phyloP scores from a whole-genome alignment of 2,888 invertebrate genomes.

The Siphonodentalium dalli region DNA sequence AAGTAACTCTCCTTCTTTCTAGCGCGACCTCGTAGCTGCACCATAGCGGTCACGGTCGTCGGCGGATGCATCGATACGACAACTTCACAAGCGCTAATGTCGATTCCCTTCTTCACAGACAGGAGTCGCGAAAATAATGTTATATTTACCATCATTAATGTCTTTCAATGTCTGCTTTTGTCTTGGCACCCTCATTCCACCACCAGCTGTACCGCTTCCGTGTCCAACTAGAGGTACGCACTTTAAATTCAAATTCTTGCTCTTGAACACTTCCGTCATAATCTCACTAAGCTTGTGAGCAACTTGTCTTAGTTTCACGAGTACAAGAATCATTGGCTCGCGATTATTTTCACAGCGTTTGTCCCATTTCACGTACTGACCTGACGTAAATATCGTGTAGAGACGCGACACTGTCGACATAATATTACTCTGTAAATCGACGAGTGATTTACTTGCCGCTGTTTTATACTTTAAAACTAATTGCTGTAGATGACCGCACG shows the following conservation, averaged over 20 bases:
- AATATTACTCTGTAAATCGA: too few relatives aligned
- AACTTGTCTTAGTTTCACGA: constrained; percentile 46
- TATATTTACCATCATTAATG: constrained; percentile 39
- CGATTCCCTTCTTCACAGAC: constrained; percentile 60
- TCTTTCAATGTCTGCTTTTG: constrained; percentile 47
- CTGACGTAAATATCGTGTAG: too few relatives aligned
- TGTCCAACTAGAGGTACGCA: constrained; percentile 49
- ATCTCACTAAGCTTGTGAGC: constrained; percentile 37
- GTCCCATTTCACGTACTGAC: constrained; percentile 32
- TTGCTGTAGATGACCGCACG: too few relatives aligned
- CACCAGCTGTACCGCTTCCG: constrained; percentile 40
- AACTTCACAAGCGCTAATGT: constrained; percentile 54
- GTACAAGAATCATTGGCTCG: constrained; percentile 45
- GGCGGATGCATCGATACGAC: constrained; percentile 57
- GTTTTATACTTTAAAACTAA: too few relatives aligned
- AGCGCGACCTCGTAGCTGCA: constrained; percentile 60
- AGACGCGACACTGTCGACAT: too few relatives aligned
- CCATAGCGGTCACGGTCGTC: constrained; percentile 50
- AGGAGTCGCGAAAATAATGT: constrained; percentile 55
- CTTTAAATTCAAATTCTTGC: constrained; percentile 22
- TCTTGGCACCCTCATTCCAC: constrained; percentile 54
- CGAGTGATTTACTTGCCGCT: too few relatives aligned
- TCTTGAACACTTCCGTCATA: constrained; percentile 28
- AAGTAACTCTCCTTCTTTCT: constrained; percentile 50
- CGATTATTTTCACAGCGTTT: constrained; percentile 4